Base-by-base conservation (phyloP, 2,888 invertebrate genomes). In the Cremastinae sp. region DNA sequence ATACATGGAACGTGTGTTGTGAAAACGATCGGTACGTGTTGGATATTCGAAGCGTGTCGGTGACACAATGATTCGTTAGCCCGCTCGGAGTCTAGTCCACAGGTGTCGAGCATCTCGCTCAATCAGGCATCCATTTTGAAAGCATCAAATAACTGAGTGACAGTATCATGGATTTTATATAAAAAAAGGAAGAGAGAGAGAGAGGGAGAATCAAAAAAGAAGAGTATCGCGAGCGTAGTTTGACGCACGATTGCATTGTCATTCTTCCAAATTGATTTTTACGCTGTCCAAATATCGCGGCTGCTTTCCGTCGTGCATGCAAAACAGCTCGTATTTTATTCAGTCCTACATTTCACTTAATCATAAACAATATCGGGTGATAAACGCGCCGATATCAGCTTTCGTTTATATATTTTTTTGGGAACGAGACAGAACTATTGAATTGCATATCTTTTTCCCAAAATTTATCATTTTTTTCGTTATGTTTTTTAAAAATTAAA, bases 31-130 rank as follows among this genome's bases (percentile, higher is more conserved):
- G 49, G 69, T 70, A 74, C 66, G 59, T 18, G 72, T 75, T 75
- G 66, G 73, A 78, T 79, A 78, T 79, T 79, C 59, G 73, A 74
- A 73, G 74, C 78, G 75, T 79, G 78, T 79, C 73, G 70, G 28
- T 73, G 68, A 65, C 73, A 79, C 78, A 79, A 79, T 79, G 75
- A 79, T 79, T 79, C 79, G 74, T 75, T 75, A 75, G 75, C 70
- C 62, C 45, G 61, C 66, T 55, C n/a, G n/a, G 72, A 55, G 74
- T 65, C 28, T 43, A 59, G 58, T 64, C 37, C 56, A 64, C 41
- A 64, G 65, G 59, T 59, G 59, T 55, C 39, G 28, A 14, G 47
- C 53, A 37, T 14, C 51, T 39, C 73, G 79, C 71, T 77, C 77
- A 77, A 77, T 79, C 79, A 77, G 71, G 55, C 70, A 58, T 74